Conservation (phyloP, 2,113 vertebrate genomes). For the Misgurnus mizolepis region DNA sequence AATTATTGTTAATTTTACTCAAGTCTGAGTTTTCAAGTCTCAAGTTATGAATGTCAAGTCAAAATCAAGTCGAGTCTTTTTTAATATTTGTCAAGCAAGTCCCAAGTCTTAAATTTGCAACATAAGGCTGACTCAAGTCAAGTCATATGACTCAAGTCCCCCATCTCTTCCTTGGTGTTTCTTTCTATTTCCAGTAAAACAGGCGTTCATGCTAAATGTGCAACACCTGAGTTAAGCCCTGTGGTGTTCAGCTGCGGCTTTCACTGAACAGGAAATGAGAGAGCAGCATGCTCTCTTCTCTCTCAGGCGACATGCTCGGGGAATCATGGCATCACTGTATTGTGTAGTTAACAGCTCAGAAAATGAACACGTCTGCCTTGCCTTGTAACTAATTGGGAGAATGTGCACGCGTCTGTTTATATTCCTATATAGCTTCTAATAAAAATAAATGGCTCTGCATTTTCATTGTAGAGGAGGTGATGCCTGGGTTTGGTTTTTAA, state of each 20-base stretch:
- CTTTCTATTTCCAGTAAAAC: neutral
- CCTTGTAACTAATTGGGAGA: constrained; percentile 49
- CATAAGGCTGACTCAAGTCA: too few relatives aligned
- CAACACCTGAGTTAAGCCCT: neutral
- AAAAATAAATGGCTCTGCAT: constrained; percentile 67
- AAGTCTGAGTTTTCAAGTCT: too few relatives aligned
- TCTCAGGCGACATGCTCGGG: constrained; percentile 31
- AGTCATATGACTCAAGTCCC: too few relatives aligned
- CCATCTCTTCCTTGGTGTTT: too few relatives aligned
- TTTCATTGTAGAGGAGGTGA: constrained; percentile 63
- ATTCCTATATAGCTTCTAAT: constrained; percentile 61
- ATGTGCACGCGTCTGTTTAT: constrained; percentile 21
- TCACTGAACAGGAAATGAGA: neutral
- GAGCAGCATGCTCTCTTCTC: neutral
- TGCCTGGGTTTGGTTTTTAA: constrained; percentile 62
- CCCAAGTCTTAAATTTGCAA: too few relatives aligned
- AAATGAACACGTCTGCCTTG: constrained; percentile 59
- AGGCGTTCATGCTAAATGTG: constrained; percentile 2
- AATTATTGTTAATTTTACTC: too few relatives aligned
- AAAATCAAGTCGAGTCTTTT: too few relatives aligned
- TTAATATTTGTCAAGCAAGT: too few relatives aligned
- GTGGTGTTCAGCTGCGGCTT: constrained; percentile 1
- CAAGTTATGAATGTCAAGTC: too few relatives aligned
- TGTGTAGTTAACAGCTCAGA: constrained; percentile 58
- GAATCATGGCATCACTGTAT: constrained; percentile 44